A percentile compares a stretch with the other conserved stretches of the same genome.
phyloP scores from a whole-genome alignment of 2,113 vertebrate genomes.

The Gymnogyps californianus region DNA sequence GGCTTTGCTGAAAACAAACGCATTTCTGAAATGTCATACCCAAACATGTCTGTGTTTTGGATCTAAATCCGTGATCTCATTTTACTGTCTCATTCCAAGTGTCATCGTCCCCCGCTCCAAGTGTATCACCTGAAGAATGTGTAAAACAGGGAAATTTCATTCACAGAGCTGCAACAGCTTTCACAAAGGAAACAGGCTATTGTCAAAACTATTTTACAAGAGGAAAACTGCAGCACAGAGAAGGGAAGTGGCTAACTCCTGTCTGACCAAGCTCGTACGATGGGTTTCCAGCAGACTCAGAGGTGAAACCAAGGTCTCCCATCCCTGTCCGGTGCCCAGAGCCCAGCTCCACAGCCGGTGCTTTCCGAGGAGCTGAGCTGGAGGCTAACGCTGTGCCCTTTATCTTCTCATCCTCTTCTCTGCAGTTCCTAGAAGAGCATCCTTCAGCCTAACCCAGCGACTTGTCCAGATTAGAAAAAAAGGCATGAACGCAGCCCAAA shows the following conservation, averaged over 20 bases:
- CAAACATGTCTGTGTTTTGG: not conserved
- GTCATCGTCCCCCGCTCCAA: rapidly evolving
- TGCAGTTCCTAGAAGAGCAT: not conserved
- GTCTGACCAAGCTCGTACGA: not conserved
- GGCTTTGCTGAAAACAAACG: not conserved
- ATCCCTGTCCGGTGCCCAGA: not conserved
- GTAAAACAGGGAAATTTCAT: not conserved
- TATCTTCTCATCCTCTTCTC: not conserved
- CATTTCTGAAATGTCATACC: not conserved
- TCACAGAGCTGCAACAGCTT: not conserved
- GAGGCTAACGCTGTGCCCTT: not conserved
- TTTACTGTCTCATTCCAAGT: not conserved
- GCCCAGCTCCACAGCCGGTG: not conserved
- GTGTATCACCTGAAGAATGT: not conserved
- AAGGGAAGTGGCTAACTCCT: not conserved
- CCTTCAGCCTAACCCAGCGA: not conserved
- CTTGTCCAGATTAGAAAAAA: not conserved
- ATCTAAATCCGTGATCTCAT: not conserved
- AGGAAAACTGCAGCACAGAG: not conserved
- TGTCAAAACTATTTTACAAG: not conserved
- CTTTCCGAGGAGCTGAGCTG: not conserved
- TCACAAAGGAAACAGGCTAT: not conserved
- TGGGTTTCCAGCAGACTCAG: not conserved
- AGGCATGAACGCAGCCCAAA: not conserved
- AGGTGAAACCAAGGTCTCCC: not conserved